Conservation (phyloP, 2,797 vertebrate species). For the Tragopan temminckii region DNA sequence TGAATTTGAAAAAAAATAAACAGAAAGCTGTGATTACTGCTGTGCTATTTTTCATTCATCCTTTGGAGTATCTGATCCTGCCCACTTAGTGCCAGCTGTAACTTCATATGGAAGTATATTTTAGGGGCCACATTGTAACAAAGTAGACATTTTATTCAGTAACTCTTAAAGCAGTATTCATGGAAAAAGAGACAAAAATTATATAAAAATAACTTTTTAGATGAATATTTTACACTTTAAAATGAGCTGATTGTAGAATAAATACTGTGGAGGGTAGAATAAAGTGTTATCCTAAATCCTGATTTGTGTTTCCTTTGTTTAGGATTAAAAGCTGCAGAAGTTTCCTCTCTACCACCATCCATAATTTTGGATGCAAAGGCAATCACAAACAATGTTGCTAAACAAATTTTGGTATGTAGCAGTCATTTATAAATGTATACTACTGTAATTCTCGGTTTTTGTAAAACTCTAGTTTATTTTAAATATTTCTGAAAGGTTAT, state of each 20-base stretch:
- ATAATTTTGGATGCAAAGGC: constrained; percentile 90
- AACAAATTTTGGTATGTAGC: constrained; percentile 89
- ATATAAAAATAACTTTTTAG: not conserved
- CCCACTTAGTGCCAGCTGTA: not conserved
- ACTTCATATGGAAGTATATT: not conserved
- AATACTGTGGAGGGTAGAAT: not conserved
- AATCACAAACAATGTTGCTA: constrained; percentile 85
- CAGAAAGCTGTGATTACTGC: not conserved
- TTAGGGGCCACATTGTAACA: not conserved
- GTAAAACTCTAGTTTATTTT: not conserved
- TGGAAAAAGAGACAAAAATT: not conserved
- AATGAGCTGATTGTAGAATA: not conserved
- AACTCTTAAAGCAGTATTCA: not conserved
- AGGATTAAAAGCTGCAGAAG: constrained; percentile 95
- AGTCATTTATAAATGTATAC: not conserved
- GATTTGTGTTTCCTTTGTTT: constrained; percentile 50
- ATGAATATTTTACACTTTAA: not conserved
- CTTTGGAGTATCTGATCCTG: not conserved
- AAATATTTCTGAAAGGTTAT: not conserved
- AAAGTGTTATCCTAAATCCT: not conserved
- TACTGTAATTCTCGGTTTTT: not conserved
- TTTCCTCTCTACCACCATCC: constrained; percentile 87
- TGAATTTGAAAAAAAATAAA: not conserved
- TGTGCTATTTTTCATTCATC: not conserved
- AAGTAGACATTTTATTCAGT: not conserved